Conservation (phyloP, 2,797 vertebrate genomes). For the Eospalax fontanierii region DNA sequence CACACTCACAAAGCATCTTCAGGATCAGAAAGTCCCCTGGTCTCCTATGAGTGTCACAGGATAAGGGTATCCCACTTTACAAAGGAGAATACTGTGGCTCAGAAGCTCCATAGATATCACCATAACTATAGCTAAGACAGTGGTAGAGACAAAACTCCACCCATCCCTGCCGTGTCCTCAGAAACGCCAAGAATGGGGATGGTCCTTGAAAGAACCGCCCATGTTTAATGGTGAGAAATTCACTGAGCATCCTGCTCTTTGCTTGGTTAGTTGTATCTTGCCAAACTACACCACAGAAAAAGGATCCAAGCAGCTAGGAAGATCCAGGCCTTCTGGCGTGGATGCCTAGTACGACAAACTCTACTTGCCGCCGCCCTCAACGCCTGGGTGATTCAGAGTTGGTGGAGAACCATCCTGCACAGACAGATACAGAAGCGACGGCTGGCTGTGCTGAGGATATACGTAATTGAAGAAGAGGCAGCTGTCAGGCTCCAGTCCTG, state of each 20-base stretch:
- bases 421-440: rapidly evolving
- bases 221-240: background rate
- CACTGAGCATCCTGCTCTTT: slow-evolving; percentile 64
- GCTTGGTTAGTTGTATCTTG: background rate
- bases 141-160: background rate
- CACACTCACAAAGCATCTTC: background rate
- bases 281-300: rapidly evolving
- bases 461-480: slow-evolving; percentile 40
- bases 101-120: background rate
- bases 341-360: slow-evolving; percentile 68
- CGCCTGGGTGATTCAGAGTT: slow-evolving; percentile 75
- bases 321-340: slow-evolving; percentile 84
- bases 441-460: background rate
- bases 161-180: background rate
- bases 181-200: background rate
- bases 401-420: background rate
- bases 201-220: background rate
- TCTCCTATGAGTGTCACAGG: background rate
- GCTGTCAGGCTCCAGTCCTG: slow-evolving; percentile 76
- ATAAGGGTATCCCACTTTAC: background rate
- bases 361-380: slow-evolving; percentile 57
- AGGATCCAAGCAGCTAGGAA: background rate
- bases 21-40: background rate
- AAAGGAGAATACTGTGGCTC: background rate
- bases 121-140: background rate